These are phyloP conservation scores for Nephrotoma appendiculata DNA, from an alignment of 2,888 invertebrate species.

Conservation along the genomic window DNA sequence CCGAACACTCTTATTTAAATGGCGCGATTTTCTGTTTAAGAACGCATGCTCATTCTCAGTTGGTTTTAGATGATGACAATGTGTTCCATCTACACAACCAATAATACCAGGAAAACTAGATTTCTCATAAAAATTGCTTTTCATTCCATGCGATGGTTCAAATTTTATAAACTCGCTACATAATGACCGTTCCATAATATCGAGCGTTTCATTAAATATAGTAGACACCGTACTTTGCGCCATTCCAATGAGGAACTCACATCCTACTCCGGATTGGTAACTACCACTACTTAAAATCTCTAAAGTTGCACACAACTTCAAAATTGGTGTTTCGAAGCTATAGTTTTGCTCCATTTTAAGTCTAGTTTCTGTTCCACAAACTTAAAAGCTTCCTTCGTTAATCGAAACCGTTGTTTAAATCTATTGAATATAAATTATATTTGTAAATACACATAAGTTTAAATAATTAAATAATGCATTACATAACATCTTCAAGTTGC, in stretches of 20 bases:
- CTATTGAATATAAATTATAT: neutral
- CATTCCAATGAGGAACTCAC: neutral
- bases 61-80: no score
- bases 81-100: no score
- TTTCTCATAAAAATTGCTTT: neutral
- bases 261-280: neutral
- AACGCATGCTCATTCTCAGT: no score
- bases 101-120: neutral
- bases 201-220: neutral
- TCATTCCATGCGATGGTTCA: neutral
- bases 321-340: no score
- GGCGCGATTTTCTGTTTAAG: no score
- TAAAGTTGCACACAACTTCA: neutral
- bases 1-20: no score
- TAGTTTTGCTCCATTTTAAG: neutral
- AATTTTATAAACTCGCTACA: neutral
- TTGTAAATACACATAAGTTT: neutral
- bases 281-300: neutral
- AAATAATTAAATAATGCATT: neutral
- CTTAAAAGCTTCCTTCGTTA: neutral
- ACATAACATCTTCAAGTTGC: neutral
- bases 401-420: neutral
- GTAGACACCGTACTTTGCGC: neutral
- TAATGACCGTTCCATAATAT: neutral
- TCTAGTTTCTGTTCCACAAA: neutral